A percentile compares a stretch with the other conserved stretches of the same genome.
Evolutionary conservation across 1,140 invertebrate genomes (phyloP).

Genomic region (Zaprionus kolodkinae): DNA sequence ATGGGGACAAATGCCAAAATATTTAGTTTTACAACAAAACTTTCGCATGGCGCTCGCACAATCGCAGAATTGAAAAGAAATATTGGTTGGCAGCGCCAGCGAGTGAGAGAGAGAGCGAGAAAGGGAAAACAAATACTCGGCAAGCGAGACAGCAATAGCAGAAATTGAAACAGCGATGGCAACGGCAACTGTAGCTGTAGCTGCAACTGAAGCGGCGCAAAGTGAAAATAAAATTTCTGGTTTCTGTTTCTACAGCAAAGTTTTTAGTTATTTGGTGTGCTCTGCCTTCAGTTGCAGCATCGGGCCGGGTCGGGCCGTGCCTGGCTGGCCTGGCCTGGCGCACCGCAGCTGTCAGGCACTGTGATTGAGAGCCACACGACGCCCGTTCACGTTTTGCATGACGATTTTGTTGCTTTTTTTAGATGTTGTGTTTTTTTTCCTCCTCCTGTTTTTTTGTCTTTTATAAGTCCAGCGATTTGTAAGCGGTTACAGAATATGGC

Average conservation of each 20-base stretch:
- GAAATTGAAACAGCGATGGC: conserved; percentile 18
- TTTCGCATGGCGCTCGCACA: conserved; percentile 42
- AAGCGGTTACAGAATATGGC: conserved; percentile 41
- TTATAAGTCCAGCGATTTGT: conserved; percentile 55
- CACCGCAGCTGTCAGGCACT: conserved; percentile 67
- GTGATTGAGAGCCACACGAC: conserved; percentile 56
- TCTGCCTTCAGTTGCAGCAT: conserved; percentile 38
- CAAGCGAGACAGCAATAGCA: conserved; percentile 17
- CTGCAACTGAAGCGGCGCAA: conserved; percentile 26
- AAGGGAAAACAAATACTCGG: neutral
- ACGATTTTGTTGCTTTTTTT: neutral
- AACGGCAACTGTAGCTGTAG: conserved; percentile 15
- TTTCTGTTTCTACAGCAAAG: conserved; percentile 5
- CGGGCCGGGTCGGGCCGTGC: neutral
- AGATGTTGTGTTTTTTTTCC: conserved; percentile 1
- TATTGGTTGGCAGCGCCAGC: conserved; percentile 57
- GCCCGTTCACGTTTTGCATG: conserved; percentile 30
- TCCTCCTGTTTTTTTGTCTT: neutral
- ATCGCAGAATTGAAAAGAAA: conserved; percentile 74
- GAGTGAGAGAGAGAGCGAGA: neutral
- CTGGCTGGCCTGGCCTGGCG: conserved; percentile 25
- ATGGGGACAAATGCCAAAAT: conserved; percentile 78
- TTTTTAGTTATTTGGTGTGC: conserved; percentile 38
- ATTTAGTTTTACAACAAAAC: conserved; percentile 75
- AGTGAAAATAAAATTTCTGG: conserved; percentile 49